Percentiles rank a stretch among this genome's conserved stretches.
Conservation (phyloP, 2,797 vertebrate genomes). For the Oceanodroma leucorhoa region DNA sequence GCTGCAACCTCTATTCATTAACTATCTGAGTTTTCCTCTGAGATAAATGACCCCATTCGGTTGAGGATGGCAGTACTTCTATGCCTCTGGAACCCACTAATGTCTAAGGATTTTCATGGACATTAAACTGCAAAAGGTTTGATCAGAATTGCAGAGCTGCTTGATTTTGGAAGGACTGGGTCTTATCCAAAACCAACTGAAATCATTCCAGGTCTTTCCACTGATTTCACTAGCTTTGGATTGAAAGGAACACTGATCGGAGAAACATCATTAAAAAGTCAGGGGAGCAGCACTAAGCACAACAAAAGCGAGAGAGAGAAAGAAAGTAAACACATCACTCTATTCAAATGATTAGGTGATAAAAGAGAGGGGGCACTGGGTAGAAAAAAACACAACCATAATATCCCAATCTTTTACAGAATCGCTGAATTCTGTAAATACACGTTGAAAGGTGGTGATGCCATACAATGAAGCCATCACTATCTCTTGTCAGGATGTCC, state of each 20-base stretch:
- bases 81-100: not conserved
- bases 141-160: not conserved
- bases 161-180: not conserved
- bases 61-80: not conserved
- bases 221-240: not conserved
- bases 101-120: not conserved
- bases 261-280: not conserved
- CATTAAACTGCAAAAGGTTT: not conserved
- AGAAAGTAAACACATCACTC: not conserved
- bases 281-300: not conserved
- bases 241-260: not conserved
- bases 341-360: not conserved
- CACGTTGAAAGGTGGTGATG: not conserved
- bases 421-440: not conserved
- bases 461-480: not conserved
- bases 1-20: not conserved
- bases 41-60: not conserved
- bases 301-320: fast-evolving
- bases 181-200: not conserved
- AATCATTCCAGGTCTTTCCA: not conserved
- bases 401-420: not conserved
- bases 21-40: not conserved
- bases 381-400: not conserved
- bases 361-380: not conserved
- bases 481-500: not conserved